phyloP scores from a whole-genome alignment of 2,888 invertebrate genomes.

The Kuschelorhynchus macadamiae region DNA sequence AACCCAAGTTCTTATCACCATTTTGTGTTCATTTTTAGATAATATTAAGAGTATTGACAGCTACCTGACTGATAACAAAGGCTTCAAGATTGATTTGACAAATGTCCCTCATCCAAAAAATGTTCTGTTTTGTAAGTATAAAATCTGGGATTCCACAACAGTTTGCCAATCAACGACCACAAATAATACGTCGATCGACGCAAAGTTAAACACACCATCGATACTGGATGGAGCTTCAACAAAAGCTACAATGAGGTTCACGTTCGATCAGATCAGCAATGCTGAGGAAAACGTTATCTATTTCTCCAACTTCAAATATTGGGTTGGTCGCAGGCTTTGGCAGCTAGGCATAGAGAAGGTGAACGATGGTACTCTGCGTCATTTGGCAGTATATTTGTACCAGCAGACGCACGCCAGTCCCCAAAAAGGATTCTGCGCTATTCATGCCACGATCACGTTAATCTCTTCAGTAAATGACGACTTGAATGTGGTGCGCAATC shows the following conservation, averaged over 20 bases:
- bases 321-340: slow-evolving; percentile 2
- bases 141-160: neutral
- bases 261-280: neutral
- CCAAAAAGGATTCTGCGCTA: neutral
- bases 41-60: neutral
- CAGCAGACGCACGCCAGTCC: neutral
- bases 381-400: neutral
- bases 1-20: too few relatives aligned
- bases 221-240: neutral
- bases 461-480: too few relatives aligned
- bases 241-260: neutral
- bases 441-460: neutral
- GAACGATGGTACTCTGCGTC: neutral
- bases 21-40: neutral
- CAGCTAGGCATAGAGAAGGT: neutral
- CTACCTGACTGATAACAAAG: neutral
- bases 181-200: neutral
- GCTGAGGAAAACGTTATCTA: neutral
- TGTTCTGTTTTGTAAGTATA: neutral
- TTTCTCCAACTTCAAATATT: neutral
- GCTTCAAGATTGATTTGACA: neutral
- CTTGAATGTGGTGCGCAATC: too few relatives aligned
- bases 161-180: neutral
- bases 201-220: too few relatives aligned
- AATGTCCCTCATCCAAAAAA: neutral